Evolutionary conservation across 2,888 invertebrate species (phyloP), one percentile per base, ranked within the genome.

Genomic region (Lamproptera curius): DNA sequence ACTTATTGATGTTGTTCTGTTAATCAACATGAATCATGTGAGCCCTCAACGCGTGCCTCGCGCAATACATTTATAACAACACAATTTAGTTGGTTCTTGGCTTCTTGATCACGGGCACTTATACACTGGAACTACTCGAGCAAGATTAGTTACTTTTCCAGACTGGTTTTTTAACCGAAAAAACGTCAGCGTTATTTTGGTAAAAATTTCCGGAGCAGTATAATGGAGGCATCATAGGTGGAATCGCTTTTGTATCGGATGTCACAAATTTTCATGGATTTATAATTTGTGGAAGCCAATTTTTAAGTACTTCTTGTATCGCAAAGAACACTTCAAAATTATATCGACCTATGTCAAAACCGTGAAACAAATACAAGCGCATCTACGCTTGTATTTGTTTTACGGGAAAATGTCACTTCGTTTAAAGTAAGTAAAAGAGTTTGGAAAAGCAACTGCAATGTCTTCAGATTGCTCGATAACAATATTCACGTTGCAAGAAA

Each of bases 1-100:
- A 71, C 73, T 62, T 73, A 63, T 76, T 78, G 61, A 65, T 63
- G 67, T 67, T 67, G 70, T 73, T 73, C 63, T 59, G 68, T 68
- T 77, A 74, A 73, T 73, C 66, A 68, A 67, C 58, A 57, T 52
- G 70, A 73, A 76, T 70, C 66, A 62, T 61, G 63, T 72, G 71
- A 68, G 55, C 52, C 63, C 57, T 47, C 51, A 46, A 46, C 53
- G 44, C 42, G 46, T 46, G 53, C 55, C 55, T 44, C 47, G 40
- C 23, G 38, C 43, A 46, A 28, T 38, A 47, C 59, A 58, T 61
- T 56, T 57, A 58, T 59, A 54, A 62, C 53, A 54, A n/a, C 37
- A 46, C 50, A 58, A 59, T 56, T 51, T 48, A 52, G 53, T 58
- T 57, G 55, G 58, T 20, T 50, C 43, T 51, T 34, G 17, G 34